phyloP scores from a whole-genome alignment of 2,797 vertebrate species.

The Sylvia borin region DNA sequence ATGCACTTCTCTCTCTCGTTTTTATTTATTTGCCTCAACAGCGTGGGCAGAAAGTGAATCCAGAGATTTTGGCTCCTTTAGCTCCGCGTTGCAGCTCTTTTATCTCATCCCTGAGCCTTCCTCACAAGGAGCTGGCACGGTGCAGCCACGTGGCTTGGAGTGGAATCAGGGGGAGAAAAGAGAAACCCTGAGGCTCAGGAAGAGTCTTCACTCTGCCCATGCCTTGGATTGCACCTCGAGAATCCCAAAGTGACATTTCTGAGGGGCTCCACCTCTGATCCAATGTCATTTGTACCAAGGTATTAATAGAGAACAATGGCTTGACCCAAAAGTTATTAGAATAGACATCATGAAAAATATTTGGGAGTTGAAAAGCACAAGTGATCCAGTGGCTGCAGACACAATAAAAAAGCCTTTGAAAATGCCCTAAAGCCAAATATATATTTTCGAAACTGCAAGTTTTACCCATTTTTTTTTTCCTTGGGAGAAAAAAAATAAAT shows the following conservation, averaged over 20 bases:
- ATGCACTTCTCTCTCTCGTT: neutral
- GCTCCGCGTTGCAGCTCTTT: neutral
- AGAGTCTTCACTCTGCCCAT: neutral
- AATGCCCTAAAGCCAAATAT: conserved; percentile 69
- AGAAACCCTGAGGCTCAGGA: neutral
- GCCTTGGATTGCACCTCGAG: neutral
- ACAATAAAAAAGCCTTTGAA: conserved; percentile 72
- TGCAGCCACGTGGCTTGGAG: neutral
- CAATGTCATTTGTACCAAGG: neutral
- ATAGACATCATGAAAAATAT: conserved; percentile 73
- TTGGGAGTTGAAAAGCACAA: conserved; percentile 53
- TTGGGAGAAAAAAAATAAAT: neutral
- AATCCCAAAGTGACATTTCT: neutral
- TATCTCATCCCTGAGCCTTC: neutral
- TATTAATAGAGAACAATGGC: neutral
- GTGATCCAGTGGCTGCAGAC: conserved; percentile 51
- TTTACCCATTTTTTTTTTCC: conserved; percentile 33
- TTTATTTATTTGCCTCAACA: conserved; percentile 9
- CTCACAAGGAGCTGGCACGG: neutral
- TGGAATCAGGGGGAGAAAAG: neutral
- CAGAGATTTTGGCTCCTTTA: conserved; percentile 24
- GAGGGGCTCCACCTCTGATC: neutral
- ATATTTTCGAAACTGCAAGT: conserved; percentile 65
- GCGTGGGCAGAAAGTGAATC: conserved; percentile 17
- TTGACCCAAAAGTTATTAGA: conserved; percentile 64